Evolutionary conservation across 2,113 vertebrate species (phyloP).

Genomic region (Diadophis punctatus): DNA sequence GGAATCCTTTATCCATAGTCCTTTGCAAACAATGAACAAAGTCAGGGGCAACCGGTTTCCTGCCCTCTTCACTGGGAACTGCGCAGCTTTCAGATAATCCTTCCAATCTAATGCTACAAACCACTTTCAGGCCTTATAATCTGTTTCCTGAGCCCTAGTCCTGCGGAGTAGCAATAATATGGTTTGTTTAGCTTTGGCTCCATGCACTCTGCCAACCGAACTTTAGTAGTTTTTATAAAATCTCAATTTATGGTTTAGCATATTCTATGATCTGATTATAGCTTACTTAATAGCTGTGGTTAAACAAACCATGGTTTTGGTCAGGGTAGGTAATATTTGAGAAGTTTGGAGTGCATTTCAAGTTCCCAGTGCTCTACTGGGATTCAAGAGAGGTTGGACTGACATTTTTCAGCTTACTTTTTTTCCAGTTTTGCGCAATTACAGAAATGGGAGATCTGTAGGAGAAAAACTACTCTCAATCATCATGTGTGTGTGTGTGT

Average conservation of each 20-base stretch:
- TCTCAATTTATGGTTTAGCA: background rate
- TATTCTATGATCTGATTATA: background rate
- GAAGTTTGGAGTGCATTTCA: background rate
- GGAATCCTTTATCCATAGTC: slow-evolving; percentile 72
- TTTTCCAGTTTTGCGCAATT: background rate
- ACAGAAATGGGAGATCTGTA: background rate
- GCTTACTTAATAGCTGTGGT: background rate
- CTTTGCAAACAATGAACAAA: slow-evolving; percentile 72
- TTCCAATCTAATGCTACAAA: slow-evolving; percentile 26
- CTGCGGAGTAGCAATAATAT: background rate
- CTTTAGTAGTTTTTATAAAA: background rate
- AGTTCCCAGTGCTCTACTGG: background rate
- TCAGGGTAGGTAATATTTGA: background rate
- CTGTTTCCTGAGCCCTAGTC: background rate
- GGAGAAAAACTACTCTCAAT: background rate
- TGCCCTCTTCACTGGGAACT: slow-evolving; percentile 55
- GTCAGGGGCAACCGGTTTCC: slow-evolving; percentile 56
- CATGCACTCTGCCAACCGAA: background rate
- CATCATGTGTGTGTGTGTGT: too few species aligned
- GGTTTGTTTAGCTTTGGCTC: background rate
- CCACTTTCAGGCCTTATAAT: background rate
- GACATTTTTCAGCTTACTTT: background rate
- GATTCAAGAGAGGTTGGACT: background rate
- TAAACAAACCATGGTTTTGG: background rate
- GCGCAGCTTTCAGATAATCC: slow-evolving; percentile 62